These are phyloP conservation scores for Formicarius rufipectus DNA, from an alignment of 2,113 vertebrate genomes.

Conservation along the genomic window DNA sequence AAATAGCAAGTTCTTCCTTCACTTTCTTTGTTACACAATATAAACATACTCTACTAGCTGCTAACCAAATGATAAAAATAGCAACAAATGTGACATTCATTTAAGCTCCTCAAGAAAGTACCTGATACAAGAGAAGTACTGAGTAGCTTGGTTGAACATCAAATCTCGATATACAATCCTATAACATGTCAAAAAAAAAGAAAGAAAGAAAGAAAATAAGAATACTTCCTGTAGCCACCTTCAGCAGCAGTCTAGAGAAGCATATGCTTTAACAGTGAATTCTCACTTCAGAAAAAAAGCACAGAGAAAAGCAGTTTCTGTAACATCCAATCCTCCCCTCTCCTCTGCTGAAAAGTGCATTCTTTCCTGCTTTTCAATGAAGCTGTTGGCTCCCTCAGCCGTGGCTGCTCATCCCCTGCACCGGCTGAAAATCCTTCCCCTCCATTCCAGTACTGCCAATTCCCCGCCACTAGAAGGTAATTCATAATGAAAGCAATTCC, in stretches of 20 bases:
- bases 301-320: neutral
- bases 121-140: neutral
- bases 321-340: too few relatives aligned
- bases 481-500: neutral
- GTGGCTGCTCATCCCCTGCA: neutral
- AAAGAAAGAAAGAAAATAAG: neutral
- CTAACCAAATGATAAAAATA: neutral
- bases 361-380: neutral
- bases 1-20: neutral
- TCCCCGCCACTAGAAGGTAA: neutral
- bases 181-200: neutral
- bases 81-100: neutral
- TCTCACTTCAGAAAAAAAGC: neutral
- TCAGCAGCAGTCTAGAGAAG: neutral
- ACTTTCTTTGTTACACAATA: neutral
- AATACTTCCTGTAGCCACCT: neutral
- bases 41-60: neutral
- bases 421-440: neutral
- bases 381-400: neutral
- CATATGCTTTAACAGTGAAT: neutral
- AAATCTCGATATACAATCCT: neutral
- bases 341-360: fast-evolving
- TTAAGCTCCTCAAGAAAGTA: neutral
- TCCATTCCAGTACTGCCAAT: neutral
- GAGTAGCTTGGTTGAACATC: neutral